A percentile compares a stretch with the other conserved stretches of the same genome.
These are phyloP conservation scores for Chaenogobius annularis DNA, from an alignment of 2,113 vertebrate genomes.

Conservation along the genomic window DNA sequence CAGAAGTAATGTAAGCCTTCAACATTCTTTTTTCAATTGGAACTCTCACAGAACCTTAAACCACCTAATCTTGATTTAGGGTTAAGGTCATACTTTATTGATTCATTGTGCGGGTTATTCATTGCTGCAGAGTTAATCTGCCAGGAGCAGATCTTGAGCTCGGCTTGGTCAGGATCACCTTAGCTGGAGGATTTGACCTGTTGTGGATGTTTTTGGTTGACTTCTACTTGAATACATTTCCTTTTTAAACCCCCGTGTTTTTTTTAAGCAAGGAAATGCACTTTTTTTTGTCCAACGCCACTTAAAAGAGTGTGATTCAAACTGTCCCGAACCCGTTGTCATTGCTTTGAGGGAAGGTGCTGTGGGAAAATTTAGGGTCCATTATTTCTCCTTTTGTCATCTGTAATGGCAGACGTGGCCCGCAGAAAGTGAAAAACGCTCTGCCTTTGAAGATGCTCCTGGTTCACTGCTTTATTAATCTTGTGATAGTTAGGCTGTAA, in stretches of 20 bases:
- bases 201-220: not conserved
- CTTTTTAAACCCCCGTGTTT: not conserved
- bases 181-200: too few relatives aligned
- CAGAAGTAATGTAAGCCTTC: too few relatives aligned
- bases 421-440: constrained; percentile 42
- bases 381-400: constrained; percentile 62
- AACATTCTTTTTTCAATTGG: too few relatives aligned
- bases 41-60: too few relatives aligned
- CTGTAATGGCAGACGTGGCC: constrained; percentile 42
- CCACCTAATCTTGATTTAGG: too few relatives aligned
- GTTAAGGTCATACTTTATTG: too few relatives aligned
- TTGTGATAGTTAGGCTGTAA: constrained; percentile 58
- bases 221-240: not conserved
- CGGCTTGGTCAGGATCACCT: too few relatives aligned
- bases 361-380: constrained; percentile 51
- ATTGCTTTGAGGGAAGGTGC: constrained; percentile 42
- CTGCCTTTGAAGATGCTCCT: constrained; percentile 65
- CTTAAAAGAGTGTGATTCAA: constrained; percentile 14
- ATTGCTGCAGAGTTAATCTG: too few relatives aligned
- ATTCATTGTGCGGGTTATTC: too few relatives aligned
- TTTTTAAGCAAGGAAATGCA: not conserved
- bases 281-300: not conserved
- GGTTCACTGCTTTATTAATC: constrained; percentile 60
- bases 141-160: too few relatives aligned
- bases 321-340: constrained; percentile 7